Evolutionary conservation across 2,888 invertebrate genomes (phyloP), one percentile per base, ranked within the genome.

Genomic region (Leptarthrus brevirostris): DNA sequence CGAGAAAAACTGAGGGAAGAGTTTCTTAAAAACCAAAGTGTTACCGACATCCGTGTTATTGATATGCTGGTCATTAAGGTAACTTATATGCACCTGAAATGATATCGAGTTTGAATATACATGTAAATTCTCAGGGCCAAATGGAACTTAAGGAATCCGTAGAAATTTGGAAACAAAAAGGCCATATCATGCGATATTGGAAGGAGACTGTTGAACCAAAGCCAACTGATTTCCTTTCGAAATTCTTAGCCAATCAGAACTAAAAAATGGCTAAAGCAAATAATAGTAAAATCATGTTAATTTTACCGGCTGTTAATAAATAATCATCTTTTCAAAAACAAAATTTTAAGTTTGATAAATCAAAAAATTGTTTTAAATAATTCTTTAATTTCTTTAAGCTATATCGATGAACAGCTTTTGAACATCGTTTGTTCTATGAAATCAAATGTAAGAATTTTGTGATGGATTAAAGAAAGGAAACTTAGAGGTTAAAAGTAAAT

Each of bases 41-140:
- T 97, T 0, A 89, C 88, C 53, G 97, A 98, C 85, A 87, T 97
- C 75, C 89, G 97, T 81, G 90, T 94, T 34, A 93, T 97, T 82
- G 97, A 98, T 85, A 89, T 96, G 89, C 88, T 97, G 74, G 92
- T 97, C 53, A 91, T 96, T 74, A 97, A 96, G 91, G 97, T 96
- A 87, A n/a, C n/a, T n/a, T n/a, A n/a, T n/a, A n/a, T 81, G 79
- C 77, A 1, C 1, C n/a, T 36, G n/a, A 12, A 12, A 12, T 36
- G n/a, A 36, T n/a, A n/a, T n/a, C n/a, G n/a, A n/a, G n/a, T n/a
- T n/a, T n/a, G n/a, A n/a, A n/a, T n/a, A n/a, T 54, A 16, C 18
- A 22, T 12, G 36, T 47, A 66, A n/a, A 72, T 40, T 66, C 40
- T 61, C 20, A 96, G 95, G 96, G 96, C 61, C 96, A 96, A 89